A percentile compares a stretch with the other conserved stretches of the same genome.
phyloP scores from a whole-genome alignment of 2,113 vertebrate genomes.

The Tyto alba region DNA sequence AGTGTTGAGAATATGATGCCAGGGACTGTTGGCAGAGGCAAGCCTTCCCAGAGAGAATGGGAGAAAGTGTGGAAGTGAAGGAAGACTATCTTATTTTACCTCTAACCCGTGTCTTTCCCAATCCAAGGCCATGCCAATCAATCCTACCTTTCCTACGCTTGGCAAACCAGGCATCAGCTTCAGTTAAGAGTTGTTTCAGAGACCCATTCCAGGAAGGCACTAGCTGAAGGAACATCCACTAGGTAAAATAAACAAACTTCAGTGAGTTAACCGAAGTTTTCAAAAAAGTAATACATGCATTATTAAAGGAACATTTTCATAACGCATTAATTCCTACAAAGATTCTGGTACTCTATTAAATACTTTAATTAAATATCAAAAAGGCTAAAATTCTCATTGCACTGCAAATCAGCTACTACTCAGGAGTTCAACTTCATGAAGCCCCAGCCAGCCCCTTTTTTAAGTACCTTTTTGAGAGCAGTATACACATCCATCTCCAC shows the following conservation, averaged over 20 bases:
- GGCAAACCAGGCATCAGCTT: slow-evolving; percentile 93
- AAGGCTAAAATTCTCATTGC: background rate
- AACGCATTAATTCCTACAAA: background rate
- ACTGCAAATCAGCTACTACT: background rate
- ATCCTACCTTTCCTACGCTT: slow-evolving; percentile 81
- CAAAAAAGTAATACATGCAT: background rate
- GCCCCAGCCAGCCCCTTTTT: background rate
- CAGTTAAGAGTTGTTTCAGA: slow-evolving; percentile 87
- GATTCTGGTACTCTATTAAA: background rate
- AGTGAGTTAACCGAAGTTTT: background rate
- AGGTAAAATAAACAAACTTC: background rate
- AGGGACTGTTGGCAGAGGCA: background rate
- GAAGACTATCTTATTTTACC: background rate
- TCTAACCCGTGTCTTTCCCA: background rate
- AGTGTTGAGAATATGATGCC: background rate
- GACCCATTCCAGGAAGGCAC: slow-evolving; percentile 92
- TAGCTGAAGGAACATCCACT: slow-evolving; percentile 99
- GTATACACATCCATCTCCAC: slow-evolving; percentile 99
- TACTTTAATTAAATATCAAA: background rate
- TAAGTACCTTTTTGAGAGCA: slow-evolving; percentile 90
- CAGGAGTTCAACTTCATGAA: background rate
- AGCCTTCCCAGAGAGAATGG: background rate
- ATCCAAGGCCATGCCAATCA: background rate
- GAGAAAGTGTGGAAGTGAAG: background rate
- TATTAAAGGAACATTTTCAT: background rate